These are phyloP conservation scores for Nyleta sp. DNA, from an alignment of 2,888 invertebrate genomes.

Conservation along the genomic window DNA sequence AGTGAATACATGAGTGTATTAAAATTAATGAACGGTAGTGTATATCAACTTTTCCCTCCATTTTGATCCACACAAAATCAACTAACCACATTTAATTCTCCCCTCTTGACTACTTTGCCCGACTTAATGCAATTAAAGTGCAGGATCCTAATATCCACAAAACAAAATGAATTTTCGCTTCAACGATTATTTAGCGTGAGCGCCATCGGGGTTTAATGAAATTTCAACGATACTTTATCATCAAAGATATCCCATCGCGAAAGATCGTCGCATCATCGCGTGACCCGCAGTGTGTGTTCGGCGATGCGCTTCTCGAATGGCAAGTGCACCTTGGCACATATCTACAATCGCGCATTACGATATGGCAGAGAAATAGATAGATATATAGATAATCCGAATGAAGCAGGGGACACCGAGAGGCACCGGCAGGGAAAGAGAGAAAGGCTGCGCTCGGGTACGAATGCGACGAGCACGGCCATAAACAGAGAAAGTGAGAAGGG, in stretches of 20 bases:
- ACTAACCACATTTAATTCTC: too few species aligned
- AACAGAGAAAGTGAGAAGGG: conserved; percentile 66
- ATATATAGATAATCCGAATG: conserved; percentile 57
- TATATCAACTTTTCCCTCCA: too few species aligned
- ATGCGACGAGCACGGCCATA: conserved; percentile 45
- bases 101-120: too few species aligned
- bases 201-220: conserved; percentile 32
- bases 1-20: too few species aligned
- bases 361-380: conserved; percentile 61
- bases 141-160: not conserved
- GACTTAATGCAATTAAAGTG: too few species aligned
- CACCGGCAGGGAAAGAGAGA: conserved; percentile 45
- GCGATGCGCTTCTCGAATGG: conserved; percentile 53
- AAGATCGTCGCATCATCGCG: conserved; percentile 53
- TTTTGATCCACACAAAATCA: too few species aligned
- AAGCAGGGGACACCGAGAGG: conserved; percentile 66
- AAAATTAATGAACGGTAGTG: too few species aligned
- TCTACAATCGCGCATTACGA: conserved; percentile 62
- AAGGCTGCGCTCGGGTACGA: conserved; percentile 34
- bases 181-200: conserved; percentile 21
- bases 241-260: conserved; percentile 26
- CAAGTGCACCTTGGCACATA: conserved; percentile 66
- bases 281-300: conserved; percentile 55
- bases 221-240: conserved; percentile 50
- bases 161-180: conserved; percentile 42